phyloP scores from a whole-genome alignment of 2,888 invertebrate genomes.

The Polia nebulosa region DNA sequence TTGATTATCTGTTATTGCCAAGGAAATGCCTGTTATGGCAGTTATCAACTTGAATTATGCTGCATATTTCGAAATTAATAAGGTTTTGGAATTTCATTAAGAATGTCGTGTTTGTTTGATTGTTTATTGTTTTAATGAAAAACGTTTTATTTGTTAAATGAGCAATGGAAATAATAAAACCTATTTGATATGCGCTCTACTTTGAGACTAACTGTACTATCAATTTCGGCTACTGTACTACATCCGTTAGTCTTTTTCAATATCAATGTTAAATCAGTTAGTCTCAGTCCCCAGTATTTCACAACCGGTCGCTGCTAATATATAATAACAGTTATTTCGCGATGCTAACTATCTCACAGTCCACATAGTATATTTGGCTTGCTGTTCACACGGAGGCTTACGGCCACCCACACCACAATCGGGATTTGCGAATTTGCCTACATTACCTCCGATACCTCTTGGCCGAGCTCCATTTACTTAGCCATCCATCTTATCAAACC shows the following conservation, averaged over 20 bases:
- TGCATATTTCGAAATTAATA: conserved; percentile 32
- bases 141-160: neutral
- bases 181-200: neutral
- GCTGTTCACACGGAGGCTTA: conserved; percentile 74
- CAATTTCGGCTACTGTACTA: conserved; percentile 24
- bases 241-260: conserved; percentile 55
- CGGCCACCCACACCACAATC: conserved; percentile 73
- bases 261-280: conserved; percentile 67
- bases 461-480: conserved; percentile 57
- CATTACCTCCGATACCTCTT: conserved; percentile 69
- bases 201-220: conserved; percentile 12
- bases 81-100: conserved; percentile 30
- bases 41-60: conserved; percentile 19
- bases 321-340: conserved; percentile 75
- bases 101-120: conserved; percentile 15
- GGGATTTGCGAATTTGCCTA: conserved; percentile 76
- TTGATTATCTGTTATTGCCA: conserved; percentile 48
- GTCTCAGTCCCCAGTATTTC: conserved; percentile 53
- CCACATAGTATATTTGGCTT: conserved; percentile 62
- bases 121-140: neutral
- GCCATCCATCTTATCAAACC: conserved; percentile 24
- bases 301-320: conserved; percentile 63
- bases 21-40: conserved; percentile 41
- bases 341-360: conserved; percentile 65
- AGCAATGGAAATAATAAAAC: neutral